phyloP scores from a whole-genome alignment of 1,140 invertebrate species.

The Caerostris darwini region DNA sequence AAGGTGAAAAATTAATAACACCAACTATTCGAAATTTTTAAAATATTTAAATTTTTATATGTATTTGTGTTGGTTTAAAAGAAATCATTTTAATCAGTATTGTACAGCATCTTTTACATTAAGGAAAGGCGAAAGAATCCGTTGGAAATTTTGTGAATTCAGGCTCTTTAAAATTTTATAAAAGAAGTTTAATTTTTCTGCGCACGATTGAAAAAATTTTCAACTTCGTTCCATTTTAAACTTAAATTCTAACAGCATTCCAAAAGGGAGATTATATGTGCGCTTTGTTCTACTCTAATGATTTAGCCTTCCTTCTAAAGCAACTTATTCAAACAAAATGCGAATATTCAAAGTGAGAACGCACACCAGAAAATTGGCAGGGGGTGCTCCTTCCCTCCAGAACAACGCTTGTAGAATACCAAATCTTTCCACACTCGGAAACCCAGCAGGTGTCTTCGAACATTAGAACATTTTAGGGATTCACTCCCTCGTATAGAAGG shows the following conservation, averaged over 20 bases:
- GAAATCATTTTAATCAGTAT: too few relatives aligned
- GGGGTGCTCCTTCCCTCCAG: not conserved
- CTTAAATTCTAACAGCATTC: not conserved
- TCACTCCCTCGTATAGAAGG: not conserved
- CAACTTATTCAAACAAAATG: not conserved
- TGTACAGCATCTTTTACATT: too few relatives aligned
- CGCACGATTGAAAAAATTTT: not conserved
- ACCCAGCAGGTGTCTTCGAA: slow-evolving; percentile 22
- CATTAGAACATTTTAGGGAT: slow-evolving; percentile 42
- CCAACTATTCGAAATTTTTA: too few relatives aligned
- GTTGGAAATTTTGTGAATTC: too few relatives aligned
- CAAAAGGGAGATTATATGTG: not conserved
- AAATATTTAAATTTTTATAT: too few relatives aligned
- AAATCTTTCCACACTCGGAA: slow-evolving; percentile 38
- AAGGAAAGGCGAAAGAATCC: too few relatives aligned
- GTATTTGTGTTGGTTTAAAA: too few relatives aligned
- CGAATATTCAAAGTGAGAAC: slow-evolving; percentile 25
- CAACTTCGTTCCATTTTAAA: not conserved
- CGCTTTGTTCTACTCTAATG: not conserved
- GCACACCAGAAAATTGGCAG: not conserved
- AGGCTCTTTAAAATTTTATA: too few relatives aligned
- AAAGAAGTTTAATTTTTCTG: too few relatives aligned
- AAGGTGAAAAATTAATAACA: too few relatives aligned
- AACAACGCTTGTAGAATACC: not conserved
- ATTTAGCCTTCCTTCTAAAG: not conserved